Base-by-base conservation (phyloP, 2,888 invertebrate species). In the Amblyjoppa fuscipennis region DNA sequence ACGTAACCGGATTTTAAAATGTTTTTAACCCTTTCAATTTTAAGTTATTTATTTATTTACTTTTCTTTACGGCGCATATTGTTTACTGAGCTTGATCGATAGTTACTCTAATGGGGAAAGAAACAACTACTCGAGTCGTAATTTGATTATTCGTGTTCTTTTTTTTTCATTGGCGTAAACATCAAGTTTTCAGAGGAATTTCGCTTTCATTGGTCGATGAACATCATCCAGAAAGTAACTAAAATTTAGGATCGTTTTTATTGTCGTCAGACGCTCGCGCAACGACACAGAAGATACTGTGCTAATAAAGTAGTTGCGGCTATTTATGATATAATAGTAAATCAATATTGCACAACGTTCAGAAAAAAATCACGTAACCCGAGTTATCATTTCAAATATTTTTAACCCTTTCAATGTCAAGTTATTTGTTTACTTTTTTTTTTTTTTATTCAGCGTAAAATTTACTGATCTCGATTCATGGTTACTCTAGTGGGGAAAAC, bases 61-160 rank as follows among this genome's bases (percentile, higher is more conserved):
- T 45, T 13, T 53, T 53, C 20, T 0, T 13, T n/a, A 13, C 6
- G 3, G 9, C 9, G 5, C 5, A 5, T 51, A 51, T 13, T 11
- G 3, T 16, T 13, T 13, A 13, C 13, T 13, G 3, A 45, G 45
- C 45, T 45, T 16, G 13, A 13, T 45, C 3, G 3, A 45, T 16
- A 13, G 45, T 45, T 45, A 45, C 13, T 13, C 13, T 13, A 3
- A 13, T 16, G 45, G 11, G 13, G 16, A 9, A 64, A 68, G 9
- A 70, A 70, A 79, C 31, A 53, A 31, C 41, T 75, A 45, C 45
- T 0, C 20, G 49, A 59, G 38, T 51, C 20, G 13, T 49, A 28
- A 38, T 11, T 70, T 59, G 41, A 66, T 73, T 61, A 69, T 83
- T 79, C 69, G 49, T 69, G 45, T 41, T 41, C 2, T 59, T 41